Conservation (phyloP, 2,888 invertebrate species). For the Drosophila yooni region DNA sequence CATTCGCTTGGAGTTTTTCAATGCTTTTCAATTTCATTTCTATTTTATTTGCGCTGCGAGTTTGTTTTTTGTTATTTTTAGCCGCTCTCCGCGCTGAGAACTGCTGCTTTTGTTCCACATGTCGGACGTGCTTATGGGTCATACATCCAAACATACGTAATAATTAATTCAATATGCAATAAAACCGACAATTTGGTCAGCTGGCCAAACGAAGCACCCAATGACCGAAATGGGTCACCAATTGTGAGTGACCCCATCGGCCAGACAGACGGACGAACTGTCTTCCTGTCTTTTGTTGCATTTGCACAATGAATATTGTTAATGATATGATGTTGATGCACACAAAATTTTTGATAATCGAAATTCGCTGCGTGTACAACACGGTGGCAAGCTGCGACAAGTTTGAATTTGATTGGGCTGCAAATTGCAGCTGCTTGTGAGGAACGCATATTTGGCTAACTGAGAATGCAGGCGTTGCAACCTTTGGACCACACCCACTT, state of each 20-base stretch:
- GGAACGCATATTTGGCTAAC: conserved; percentile 39
- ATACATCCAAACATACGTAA: conserved; percentile 44
- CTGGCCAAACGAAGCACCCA: conserved; percentile 10
- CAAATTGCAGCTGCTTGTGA: conserved; percentile 53
- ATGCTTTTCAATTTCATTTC: conserved; percentile 36
- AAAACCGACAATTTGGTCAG: conserved; percentile 60
- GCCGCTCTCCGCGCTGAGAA: conserved; percentile 19
- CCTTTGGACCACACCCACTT: conserved; percentile 36
- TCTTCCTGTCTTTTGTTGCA: conserved; percentile 73
- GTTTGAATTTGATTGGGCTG: conserved; percentile 59
- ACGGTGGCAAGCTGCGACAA: conserved; percentile 45
- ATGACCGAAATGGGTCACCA: conserved; percentile 72
- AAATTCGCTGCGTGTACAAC: neutral
- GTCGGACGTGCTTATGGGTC: conserved; percentile 50
- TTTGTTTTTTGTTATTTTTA: conserved; percentile 53
- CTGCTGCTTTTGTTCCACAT: conserved; percentile 37
- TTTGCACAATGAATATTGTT: conserved; percentile 30
- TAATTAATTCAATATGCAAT: conserved; percentile 78
- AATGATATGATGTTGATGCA: conserved; percentile 1
- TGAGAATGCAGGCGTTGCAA: neutral
- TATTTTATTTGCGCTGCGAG: conserved; percentile 33
- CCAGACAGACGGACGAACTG: conserved; percentile 32
- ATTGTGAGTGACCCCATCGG: conserved; percentile 60
- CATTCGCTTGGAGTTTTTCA: conserved; percentile 67
- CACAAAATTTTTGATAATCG: neutral